A percentile compares a stretch with the other conserved stretches of the same genome.
These are phyloP conservation scores for Malachius bipustulatus DNA, from an alignment of 2,888 invertebrate genomes.

Conservation along the genomic window DNA sequence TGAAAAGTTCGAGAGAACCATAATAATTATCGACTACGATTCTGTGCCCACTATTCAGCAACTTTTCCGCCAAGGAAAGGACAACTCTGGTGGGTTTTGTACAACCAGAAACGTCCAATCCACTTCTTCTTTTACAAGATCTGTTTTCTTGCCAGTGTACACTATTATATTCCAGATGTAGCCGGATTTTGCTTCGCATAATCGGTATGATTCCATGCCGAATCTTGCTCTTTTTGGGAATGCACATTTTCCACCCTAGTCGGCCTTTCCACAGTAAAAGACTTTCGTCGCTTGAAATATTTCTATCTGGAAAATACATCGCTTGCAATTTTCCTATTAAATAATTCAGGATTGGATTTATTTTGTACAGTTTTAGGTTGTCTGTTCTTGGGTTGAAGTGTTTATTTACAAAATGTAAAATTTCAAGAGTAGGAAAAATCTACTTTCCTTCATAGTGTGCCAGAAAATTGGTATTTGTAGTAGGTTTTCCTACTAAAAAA, in stretches of 20 bases:
- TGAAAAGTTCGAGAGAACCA: no score
- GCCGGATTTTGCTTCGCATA: constrained; percentile 2
- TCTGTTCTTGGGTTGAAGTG: background rate
- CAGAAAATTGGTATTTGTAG: background rate
- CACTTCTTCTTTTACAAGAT: background rate
- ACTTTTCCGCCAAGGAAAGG: background rate
- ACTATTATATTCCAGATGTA: background rate
- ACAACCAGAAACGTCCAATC: background rate
- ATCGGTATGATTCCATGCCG: background rate
- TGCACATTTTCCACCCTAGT: background rate
- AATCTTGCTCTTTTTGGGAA: background rate
- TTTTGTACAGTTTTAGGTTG: background rate
- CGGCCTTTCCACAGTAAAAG: constrained; percentile 1
- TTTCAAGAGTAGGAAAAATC: background rate
- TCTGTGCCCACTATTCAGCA: background rate
- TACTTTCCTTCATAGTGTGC: background rate
- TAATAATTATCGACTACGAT: background rate
- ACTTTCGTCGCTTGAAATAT: background rate
- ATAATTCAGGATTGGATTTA: background rate
- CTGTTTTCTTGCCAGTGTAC: background rate
- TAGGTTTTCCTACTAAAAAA: background rate
- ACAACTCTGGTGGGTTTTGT: constrained; percentile 1
- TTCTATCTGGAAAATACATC: background rate
- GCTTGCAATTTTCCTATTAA: background rate
- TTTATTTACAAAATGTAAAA: background rate